Evolutionary conservation across 1,140 invertebrate species (phyloP).

Genomic region (Heliconius hermathena): DNA sequence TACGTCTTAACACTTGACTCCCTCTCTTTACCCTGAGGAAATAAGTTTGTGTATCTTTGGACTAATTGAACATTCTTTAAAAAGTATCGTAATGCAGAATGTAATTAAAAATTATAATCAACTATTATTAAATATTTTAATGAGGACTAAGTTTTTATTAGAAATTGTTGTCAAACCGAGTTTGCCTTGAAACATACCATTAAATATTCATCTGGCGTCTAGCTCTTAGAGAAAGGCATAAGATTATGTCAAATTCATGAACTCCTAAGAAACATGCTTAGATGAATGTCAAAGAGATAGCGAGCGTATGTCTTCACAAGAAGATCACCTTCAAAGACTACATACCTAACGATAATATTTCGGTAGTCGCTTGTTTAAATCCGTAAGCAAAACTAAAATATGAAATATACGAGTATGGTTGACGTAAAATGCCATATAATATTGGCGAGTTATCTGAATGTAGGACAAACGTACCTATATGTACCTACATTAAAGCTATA

Average conservation of each 20-base stretch:
- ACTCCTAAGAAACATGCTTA: slow-evolving; percentile 36
- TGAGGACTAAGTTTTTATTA: not conserved
- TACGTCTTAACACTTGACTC: no score
- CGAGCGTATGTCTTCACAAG: slow-evolving; percentile 31
- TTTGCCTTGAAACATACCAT: slow-evolving; percentile 19
- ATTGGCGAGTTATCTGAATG: not conserved
- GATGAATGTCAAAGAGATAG: slow-evolving; percentile 43
- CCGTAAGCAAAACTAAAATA: slow-evolving; percentile 18
- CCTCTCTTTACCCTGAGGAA: no score
- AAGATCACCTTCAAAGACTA: slow-evolving; percentile 37
- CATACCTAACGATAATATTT: slow-evolving; percentile 35
- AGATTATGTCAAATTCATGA: slow-evolving; percentile 43
- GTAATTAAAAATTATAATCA: not conserved
- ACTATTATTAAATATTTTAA: not conserved
- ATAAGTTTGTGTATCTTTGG: no score
- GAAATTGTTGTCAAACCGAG: not conserved
- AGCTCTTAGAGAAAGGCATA: slow-evolving; percentile 39
- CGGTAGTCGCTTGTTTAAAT: slow-evolving; percentile 33
- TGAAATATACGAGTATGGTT: not conserved
- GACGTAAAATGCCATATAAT: not conserved
- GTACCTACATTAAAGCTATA: no score
- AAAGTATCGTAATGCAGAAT: no score
- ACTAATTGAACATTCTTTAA: no score
- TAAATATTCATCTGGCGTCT: slow-evolving; percentile 42
- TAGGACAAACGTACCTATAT: no score